phyloP scores from a whole-genome alignment of 2,797 vertebrate species.

The Hafferia zeledoni region DNA sequence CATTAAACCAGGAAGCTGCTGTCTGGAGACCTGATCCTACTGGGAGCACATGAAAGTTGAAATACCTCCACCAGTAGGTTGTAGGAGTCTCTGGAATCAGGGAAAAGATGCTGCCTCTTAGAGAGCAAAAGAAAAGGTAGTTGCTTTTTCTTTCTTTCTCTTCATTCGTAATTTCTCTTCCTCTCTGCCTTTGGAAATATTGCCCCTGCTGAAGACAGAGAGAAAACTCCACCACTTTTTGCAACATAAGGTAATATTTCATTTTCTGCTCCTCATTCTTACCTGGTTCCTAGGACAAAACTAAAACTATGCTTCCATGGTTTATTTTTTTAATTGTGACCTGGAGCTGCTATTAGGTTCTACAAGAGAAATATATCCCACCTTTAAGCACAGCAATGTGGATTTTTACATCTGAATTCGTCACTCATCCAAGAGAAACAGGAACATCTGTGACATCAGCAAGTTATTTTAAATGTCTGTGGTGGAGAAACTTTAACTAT shows the following conservation, averaged over 20 bases:
- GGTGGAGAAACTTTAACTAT: background rate
- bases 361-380: background rate
- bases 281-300: background rate
- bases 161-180: background rate
- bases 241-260: background rate
- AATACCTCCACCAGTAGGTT: background rate
- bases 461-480: background rate
- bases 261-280: background rate
- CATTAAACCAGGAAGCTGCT: background rate
- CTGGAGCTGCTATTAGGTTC: background rate
- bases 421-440: background rate
- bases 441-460: background rate
- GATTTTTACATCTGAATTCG: background rate
- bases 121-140: background rate
- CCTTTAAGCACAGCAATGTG: background rate
- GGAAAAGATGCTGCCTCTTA: background rate
- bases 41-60: background rate
- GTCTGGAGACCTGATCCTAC: background rate
- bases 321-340: background rate
- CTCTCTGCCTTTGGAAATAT: background rate
- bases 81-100: background rate
- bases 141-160: background rate
- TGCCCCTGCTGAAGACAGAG: background rate
- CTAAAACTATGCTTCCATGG: background rate
- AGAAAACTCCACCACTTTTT: background rate